Evolutionary conservation across 2,113 vertebrate genomes (phyloP).

Genomic region (Chauna torquata): DNA sequence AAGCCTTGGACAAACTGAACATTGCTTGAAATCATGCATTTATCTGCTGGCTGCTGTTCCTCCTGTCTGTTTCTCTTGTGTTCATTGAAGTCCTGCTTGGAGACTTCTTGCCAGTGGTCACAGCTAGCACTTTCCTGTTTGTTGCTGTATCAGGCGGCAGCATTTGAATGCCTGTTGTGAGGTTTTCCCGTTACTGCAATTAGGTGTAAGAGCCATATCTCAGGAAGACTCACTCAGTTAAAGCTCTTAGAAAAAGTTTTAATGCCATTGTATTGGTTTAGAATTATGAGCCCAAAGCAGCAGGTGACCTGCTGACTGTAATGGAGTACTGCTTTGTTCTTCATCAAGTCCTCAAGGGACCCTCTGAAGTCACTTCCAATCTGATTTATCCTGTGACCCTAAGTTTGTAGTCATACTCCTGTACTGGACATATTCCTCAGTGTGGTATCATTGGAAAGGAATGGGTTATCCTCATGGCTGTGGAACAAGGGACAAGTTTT

Average conservation of each 20-base stretch:
- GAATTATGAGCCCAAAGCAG: not conserved
- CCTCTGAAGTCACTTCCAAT: not conserved
- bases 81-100: not conserved
- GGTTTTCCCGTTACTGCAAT: not conserved
- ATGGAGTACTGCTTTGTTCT: not conserved
- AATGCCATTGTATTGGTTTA: not conserved
- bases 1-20: conserved; percentile 38
- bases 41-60: conserved; percentile 19
- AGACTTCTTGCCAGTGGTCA: not conserved
- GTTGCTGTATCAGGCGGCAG: not conserved
- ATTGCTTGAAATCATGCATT: conserved; percentile 12
- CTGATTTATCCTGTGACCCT: not conserved
- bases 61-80: not conserved
- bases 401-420: not conserved
- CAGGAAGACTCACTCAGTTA: not conserved
- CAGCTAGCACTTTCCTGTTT: not conserved
- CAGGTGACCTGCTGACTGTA: not conserved
- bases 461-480: not conserved
- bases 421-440: not conserved
- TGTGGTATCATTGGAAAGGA: not conserved
- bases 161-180: not conserved
- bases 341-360: not conserved
- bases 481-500: not conserved
- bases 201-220: not conserved
- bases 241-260: not conserved